Conservation (phyloP, 2,888 invertebrate species). For the Pimpla rufipes region DNA sequence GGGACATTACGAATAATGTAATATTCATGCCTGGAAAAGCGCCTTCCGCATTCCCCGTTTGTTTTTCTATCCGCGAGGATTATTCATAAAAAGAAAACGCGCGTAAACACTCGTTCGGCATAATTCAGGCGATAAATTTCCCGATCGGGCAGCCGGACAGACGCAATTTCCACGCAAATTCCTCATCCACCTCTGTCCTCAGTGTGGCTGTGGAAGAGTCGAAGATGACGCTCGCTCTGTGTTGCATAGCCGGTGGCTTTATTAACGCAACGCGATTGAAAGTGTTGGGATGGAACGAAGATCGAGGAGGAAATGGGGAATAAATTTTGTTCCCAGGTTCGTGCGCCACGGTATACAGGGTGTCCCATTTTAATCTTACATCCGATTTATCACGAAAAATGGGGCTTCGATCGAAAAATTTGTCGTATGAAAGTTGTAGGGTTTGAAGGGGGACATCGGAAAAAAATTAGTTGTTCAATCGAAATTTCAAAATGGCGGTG, state of each 20-base stretch:
- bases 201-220: no score
- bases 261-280: constrained; percentile 46
- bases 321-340: constrained; percentile 37
- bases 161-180: constrained; percentile 39
- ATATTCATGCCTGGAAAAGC: neutral
- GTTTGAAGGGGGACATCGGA: no score
- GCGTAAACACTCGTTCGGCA: constrained; percentile 5
- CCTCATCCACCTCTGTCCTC: neutral
- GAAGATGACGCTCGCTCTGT: neutral
- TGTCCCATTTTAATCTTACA: no score
- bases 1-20: neutral
- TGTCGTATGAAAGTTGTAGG: no score
- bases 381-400: no score
- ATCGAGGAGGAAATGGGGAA: constrained; percentile 43
- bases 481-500: no score
- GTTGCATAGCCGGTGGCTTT: no score
- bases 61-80: neutral
- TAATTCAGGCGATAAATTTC: constrained; percentile 16
- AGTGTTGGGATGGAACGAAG: constrained; percentile 28
- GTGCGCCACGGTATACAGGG: no score
- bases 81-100: neutral
- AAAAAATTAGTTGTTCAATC: no score
- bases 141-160: neutral
- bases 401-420: no score
- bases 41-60: neutral